Base-by-base conservation (phyloP, 2,113 vertebrate genomes). In the Ochotona curzoniae region DNA sequence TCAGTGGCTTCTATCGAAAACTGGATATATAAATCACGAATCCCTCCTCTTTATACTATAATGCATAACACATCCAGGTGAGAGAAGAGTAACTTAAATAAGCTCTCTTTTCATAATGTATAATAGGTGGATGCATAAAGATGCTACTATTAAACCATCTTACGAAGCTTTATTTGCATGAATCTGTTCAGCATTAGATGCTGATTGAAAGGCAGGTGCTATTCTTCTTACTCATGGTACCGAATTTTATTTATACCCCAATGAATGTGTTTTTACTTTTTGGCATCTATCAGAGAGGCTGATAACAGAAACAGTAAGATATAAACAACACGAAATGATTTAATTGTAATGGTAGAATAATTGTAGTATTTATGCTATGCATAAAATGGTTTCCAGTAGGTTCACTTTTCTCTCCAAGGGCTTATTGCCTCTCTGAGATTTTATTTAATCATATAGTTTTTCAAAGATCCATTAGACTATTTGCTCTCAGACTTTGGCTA, bases 81-180 rank as follows among this genome's bases (percentile, higher is more conserved):
- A 83, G 44, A 79, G 12, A 11, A 61, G n/a, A 83, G 25, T 83
- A 7, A 83, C 51, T 95, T 86, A 85, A 83, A 89, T 70, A 91
- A 85, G 30, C 12, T 83, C 30, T 73, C 30, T 79, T 91, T 95
- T 83, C 75, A 93, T 32, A 83, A 61, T 79, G 91, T 83, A 83
- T 95, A 89, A 80, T 25, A 89, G 8, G 30, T 83, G 80, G n/a
- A 75, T 74, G 70, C 28, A 90, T 94, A 91, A 83, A 69, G 57
- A 74, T 73, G 11, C 82, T 94, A 82, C 25, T 21, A 89, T 69
- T 44, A 87, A 91, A 91, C 21, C 30, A 83, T 76, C 23, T 87
- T 70, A 86, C 51, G 51, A 60, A 93, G 21, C 3, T 83, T 82
- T 83, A 75, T 92, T 35, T 86, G 54, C 8, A 80, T 87, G 94